Conservation (phyloP, 2,797 vertebrate species). For the Lithobates pipiens region DNA sequence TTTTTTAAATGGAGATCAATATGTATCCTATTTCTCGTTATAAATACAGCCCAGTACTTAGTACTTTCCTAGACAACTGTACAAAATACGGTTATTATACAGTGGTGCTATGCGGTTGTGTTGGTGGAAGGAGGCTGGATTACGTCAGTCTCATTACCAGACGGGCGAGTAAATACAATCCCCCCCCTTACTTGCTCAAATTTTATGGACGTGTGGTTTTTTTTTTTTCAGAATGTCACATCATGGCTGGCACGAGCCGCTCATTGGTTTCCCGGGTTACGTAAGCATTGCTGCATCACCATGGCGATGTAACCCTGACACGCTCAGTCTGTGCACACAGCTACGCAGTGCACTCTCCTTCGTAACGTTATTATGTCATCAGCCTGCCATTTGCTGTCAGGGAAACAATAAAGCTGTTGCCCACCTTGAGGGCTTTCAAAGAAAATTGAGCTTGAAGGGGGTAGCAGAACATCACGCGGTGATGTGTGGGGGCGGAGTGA, state of each 20-base stretch:
- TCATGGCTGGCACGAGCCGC: slow-evolving; percentile 24
- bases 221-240: slow-evolving; percentile 37
- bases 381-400: slow-evolving; percentile 58
- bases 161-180: not conserved
- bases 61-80: no score
- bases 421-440: slow-evolving; percentile 46
- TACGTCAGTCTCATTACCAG: not conserved
- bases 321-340: slow-evolving; percentile 37
- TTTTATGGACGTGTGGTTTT: not conserved
- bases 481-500: not conserved
- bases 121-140: not conserved
- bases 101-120: not conserved
- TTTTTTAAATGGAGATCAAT: no score
- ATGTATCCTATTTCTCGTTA: no score
- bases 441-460: slow-evolving; percentile 3
- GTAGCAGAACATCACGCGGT: slow-evolving; percentile 1
- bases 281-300: slow-evolving; percentile 54
- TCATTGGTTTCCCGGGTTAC: slow-evolving; percentile 52
- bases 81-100: not conserved
- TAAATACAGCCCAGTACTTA: no score
- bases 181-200: not conserved
- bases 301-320: slow-evolving; percentile 58
- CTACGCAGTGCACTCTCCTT: slow-evolving; percentile 24
- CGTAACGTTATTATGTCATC: slow-evolving; percentile 56
- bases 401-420: slow-evolving; percentile 51